Percentiles rank a stretch among this genome's conserved stretches.
phyloP scores from a whole-genome alignment of 2,797 vertebrate genomes.

The Poecilia picta region DNA sequence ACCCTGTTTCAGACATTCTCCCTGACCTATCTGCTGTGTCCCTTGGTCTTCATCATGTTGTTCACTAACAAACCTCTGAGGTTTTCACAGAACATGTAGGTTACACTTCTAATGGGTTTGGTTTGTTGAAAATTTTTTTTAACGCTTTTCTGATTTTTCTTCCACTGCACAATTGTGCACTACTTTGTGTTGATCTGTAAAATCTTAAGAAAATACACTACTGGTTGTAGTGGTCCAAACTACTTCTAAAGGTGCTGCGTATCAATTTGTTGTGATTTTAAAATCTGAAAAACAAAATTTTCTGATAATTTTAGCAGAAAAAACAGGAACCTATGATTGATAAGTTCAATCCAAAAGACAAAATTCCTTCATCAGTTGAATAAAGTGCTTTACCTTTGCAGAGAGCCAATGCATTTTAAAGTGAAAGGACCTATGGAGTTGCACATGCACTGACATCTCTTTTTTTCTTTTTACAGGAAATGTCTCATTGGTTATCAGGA shows the following conservation, averaged over 20 bases:
- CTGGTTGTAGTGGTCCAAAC: not conserved
- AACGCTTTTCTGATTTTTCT: too few species aligned
- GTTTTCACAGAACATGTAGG: not conserved
- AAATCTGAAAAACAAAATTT: not conserved
- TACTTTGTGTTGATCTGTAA: not conserved
- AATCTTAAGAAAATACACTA: not conserved
- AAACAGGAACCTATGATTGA: not conserved
- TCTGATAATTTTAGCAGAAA: not conserved
- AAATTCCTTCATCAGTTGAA: not conserved
- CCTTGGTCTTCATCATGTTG: too few species aligned
- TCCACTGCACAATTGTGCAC: too few species aligned
- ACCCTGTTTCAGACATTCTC: too few species aligned
- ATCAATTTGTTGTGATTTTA: not conserved
- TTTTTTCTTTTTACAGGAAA: slow-evolving; percentile 17
- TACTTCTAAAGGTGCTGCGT: not conserved
- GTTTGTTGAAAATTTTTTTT: not conserved
- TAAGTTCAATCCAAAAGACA: not conserved
- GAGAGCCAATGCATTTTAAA: not conserved
- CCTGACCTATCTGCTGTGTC: too few species aligned
- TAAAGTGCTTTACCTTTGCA: not conserved
- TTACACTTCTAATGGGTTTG: not conserved
- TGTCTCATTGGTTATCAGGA: slow-evolving; percentile 9
- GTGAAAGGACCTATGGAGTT: not conserved
- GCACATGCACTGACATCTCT: not conserved
- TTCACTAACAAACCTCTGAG: not conserved